A percentile compares a stretch with the other conserved stretches of the same genome.
Conservation (phyloP, 1,140 invertebrate species). For the Tetragnatha versicolor region DNA sequence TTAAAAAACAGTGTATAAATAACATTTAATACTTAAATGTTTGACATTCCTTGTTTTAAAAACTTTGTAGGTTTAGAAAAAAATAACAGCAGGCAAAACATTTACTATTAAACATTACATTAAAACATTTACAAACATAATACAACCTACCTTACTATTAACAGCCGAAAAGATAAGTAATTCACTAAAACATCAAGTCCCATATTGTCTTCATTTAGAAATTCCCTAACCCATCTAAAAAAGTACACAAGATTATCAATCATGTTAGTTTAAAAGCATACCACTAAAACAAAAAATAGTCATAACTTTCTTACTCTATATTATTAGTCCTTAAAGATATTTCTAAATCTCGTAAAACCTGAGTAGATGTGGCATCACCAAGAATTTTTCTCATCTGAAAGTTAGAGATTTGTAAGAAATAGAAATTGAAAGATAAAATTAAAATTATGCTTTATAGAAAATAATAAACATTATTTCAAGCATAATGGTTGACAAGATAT, state of each 20-base stretch:
- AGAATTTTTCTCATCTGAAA: constrained; percentile 93
- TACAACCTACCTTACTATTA: constrained; percentile 80
- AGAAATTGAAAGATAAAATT: not conserved
- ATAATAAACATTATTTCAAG: too few relatives aligned
- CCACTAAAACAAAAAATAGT: not conserved
- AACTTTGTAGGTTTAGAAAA: too few relatives aligned
- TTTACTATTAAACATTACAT: too few relatives aligned
- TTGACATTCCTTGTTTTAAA: too few relatives aligned
- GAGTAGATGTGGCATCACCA: constrained; percentile 95
- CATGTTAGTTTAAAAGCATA: not conserved
- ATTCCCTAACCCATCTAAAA: constrained; percentile 95
- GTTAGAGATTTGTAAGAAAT: too few relatives aligned
- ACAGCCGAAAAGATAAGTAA: constrained; percentile 92
- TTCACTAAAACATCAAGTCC: constrained; percentile 96
- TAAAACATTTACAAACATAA: too few relatives aligned
- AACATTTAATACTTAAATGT: too few relatives aligned
- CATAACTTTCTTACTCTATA: constrained; percentile 85
- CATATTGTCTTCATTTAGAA: constrained; percentile 93
- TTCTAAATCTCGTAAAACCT: constrained; percentile 96
- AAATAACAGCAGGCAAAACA: too few relatives aligned
- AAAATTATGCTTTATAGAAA: too few relatives aligned
- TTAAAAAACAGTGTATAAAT: too few relatives aligned
- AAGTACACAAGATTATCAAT: not conserved
- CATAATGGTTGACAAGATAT: too few relatives aligned
- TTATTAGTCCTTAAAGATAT: constrained; percentile 98